phyloP scores from a whole-genome alignment of 1,140 invertebrate species.

The Hylaeus volcanicus region DNA sequence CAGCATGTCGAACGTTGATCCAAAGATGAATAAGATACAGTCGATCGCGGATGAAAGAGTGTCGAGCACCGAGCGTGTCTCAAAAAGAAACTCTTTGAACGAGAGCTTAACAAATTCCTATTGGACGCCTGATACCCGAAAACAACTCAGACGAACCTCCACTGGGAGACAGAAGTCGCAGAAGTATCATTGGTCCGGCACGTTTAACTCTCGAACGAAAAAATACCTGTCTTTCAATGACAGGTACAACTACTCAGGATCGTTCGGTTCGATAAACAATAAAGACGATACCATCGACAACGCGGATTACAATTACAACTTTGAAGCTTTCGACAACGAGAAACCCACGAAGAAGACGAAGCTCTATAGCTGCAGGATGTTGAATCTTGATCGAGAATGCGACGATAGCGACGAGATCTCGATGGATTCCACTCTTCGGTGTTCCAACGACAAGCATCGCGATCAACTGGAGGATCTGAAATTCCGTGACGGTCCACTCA shows the following conservation, averaged over 20 bases:
- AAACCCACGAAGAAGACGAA: conserved; percentile 35
- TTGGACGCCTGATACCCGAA: background rate
- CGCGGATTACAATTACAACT: conserved; percentile 48
- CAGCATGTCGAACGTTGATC: background rate
- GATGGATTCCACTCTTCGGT: background rate
- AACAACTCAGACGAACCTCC: conserved; percentile 4
- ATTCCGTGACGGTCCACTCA: background rate
- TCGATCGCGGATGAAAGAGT: background rate
- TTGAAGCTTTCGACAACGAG: conserved; percentile 16
- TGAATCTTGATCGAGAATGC: conserved; percentile 2
- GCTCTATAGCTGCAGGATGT: conserved; percentile 19
- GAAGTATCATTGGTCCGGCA: conserved; percentile 61
- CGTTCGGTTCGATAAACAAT: background rate
- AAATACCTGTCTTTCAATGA: background rate
- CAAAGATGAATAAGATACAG: background rate
- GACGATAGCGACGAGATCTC: conserved; percentile 3
- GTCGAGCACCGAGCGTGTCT: background rate
- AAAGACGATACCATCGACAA: background rate
- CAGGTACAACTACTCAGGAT: no score
- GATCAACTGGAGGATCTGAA: background rate
- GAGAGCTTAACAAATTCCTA: background rate
- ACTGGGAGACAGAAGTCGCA: conserved; percentile 18
- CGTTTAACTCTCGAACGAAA: conserved; percentile 24
- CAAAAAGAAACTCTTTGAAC: background rate
- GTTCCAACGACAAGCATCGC: background rate